phyloP scores from a whole-genome alignment of 1,140 invertebrate genomes.

The Drosophila tropicalis region DNA sequence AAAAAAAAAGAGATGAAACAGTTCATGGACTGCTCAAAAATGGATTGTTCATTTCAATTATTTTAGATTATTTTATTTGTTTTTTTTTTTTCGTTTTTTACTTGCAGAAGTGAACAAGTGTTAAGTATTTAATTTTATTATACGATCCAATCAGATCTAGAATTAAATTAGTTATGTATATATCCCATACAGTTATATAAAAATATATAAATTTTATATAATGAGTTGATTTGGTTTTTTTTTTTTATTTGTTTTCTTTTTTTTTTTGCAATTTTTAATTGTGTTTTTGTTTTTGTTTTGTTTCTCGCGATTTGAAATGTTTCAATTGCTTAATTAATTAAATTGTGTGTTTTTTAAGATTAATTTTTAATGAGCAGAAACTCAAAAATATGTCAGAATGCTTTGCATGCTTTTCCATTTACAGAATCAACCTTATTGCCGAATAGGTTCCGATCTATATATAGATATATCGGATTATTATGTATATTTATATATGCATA shows the following conservation, averaged over 20 bases:
- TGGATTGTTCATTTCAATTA: slow-evolving; percentile 2
- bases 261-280: slow-evolving; percentile 44
- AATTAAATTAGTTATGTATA: slow-evolving; percentile 46
- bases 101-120: slow-evolving; percentile 75
- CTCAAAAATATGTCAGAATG: slow-evolving; percentile 76
- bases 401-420: slow-evolving; percentile 67
- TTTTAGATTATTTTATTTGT: background rate
- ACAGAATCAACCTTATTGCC: slow-evolving; percentile 48
- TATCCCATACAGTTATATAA: slow-evolving; percentile 48
- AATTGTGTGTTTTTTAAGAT: slow-evolving; percentile 30
- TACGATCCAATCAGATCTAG: background rate
- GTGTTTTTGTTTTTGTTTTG: slow-evolving; percentile 16
- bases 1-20: slow-evolving; percentile 11
- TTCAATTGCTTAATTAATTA: slow-evolving; percentile 52
- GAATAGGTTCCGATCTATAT: slow-evolving; percentile 32
- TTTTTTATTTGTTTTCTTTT: slow-evolving; percentile 31
- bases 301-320: slow-evolving; percentile 56
- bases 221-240: slow-evolving; percentile 47
- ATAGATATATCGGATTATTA: slow-evolving; percentile 22
- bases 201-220: slow-evolving; percentile 67
- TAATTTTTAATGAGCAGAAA: slow-evolving; percentile 56
- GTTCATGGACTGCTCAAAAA: slow-evolving; percentile 2
- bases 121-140: slow-evolving; percentile 49
- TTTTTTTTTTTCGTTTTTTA: slow-evolving; percentile 14
- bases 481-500: background rate